These are phyloP conservation scores for Varroa destructor DNA, from an alignment of 1,140 invertebrate species.

Conservation along the genomic window DNA sequence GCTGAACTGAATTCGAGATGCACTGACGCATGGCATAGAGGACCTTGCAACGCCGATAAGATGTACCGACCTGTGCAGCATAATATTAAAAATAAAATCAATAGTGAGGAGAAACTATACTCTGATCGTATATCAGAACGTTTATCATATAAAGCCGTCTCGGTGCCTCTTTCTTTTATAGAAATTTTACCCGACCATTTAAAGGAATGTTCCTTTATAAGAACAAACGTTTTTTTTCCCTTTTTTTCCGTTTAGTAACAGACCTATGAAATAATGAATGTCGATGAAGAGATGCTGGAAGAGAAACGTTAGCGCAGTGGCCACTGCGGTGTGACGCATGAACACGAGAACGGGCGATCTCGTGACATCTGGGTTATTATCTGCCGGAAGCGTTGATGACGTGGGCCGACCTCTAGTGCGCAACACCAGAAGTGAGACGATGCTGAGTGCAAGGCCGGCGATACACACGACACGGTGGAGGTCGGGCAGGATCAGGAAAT, in stretches of 20 bases:
- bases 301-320: constrained; percentile 3
- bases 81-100: too few species aligned
- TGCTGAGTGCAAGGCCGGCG: constrained; percentile 4
- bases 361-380: neutral
- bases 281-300: constrained; percentile 11
- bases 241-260: neutral
- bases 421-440: neutral
- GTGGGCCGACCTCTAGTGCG: neutral
- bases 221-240: too few species aligned
- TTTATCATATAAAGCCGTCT: too few species aligned
- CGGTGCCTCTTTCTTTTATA: too few species aligned
- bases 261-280: constrained; percentile 18
- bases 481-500: too few species aligned
- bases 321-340: constrained; percentile 3
- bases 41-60: constrained; percentile 8
- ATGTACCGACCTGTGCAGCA: neutral
- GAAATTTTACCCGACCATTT: too few species aligned
- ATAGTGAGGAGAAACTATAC: too few species aligned
- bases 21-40: constrained; percentile 13
- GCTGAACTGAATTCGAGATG: neutral
- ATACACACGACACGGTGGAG: constrained; percentile 12
- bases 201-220: too few species aligned
- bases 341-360: neutral
- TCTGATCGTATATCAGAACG: too few species aligned
- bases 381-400: too few species aligned